Percentiles rank a stretch among this genome's conserved stretches.
Evolutionary conservation across 2,888 invertebrate genomes (phyloP).

Genomic region (Cephalotes varians): DNA sequence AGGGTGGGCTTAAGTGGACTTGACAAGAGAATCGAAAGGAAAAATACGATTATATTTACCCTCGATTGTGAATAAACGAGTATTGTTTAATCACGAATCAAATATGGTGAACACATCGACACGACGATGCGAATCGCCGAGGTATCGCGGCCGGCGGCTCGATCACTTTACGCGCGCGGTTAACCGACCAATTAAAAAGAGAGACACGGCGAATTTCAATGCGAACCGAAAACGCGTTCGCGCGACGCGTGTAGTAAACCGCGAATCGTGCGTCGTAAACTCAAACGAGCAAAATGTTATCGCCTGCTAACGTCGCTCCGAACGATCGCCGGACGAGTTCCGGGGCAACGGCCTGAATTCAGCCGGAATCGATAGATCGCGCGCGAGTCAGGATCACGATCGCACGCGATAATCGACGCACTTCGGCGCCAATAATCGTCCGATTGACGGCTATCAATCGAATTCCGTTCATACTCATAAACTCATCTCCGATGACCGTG

Average conservation of each 20-base stretch:
- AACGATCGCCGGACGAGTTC: neutral
- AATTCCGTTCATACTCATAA: too few relatives aligned
- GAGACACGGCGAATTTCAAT: neutral
- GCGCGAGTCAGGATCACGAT: too few relatives aligned
- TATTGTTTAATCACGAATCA: neutral
- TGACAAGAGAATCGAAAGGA: neutral
- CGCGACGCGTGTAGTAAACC: neutral
- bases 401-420: neutral
- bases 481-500: neutral
- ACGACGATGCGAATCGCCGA: neutral
- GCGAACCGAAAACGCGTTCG: neutral
- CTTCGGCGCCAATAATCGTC: neutral
- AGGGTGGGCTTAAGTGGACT: too few relatives aligned
- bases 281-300: conserved; percentile 3
- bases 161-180: neutral
- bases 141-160: neutral
- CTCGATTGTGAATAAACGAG: too few relatives aligned
- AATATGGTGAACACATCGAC: neutral
- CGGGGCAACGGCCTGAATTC: neutral
- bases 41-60: too few relatives aligned
- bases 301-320: neutral
- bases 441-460: neutral
- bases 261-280: conserved; percentile 4
- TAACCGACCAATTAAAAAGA: neutral
- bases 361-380: too few relatives aligned